Conservation (phyloP, 2,888 invertebrate genomes). For the Aquatica leii region DNA sequence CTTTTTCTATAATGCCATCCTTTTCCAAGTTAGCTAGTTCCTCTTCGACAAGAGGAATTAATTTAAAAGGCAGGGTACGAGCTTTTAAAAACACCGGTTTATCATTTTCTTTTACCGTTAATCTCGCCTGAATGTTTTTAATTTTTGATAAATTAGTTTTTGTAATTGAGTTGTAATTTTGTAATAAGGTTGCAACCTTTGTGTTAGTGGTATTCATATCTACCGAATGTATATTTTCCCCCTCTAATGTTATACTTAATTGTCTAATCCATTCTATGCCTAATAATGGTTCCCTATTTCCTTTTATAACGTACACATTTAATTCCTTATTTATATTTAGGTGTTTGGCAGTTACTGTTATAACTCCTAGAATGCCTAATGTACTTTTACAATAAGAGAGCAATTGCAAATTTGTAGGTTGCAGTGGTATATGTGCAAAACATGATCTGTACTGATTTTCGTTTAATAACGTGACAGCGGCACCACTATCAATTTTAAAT, state of each 20-base stretch:
- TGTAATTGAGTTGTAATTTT: background rate
- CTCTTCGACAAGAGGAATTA: background rate
- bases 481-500: slow-evolving; percentile 10
- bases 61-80: background rate
- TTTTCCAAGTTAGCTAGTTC: slow-evolving; percentile 4
- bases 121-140: slow-evolving; percentile 1
- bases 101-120: slow-evolving; percentile 5
- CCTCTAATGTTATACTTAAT: background rate
- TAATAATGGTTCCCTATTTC: background rate
- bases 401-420: background rate
- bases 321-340: background rate
- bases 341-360: background rate
- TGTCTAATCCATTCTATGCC: slow-evolving; percentile 2
- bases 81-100: slow-evolving; percentile 2
- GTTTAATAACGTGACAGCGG: background rate
- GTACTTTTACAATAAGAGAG: slow-evolving; percentile 1
- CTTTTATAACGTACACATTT: slow-evolving; percentile 4
- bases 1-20: slow-evolving; percentile 1
- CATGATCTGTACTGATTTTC: background rate
- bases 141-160: background rate
- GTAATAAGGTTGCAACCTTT: background rate
- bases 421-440: background rate
- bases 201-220: background rate
- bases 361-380: background rate
- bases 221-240: background rate